phyloP scores from a whole-genome alignment of 2,888 invertebrate genomes.

The Zygaena filipendulae region DNA sequence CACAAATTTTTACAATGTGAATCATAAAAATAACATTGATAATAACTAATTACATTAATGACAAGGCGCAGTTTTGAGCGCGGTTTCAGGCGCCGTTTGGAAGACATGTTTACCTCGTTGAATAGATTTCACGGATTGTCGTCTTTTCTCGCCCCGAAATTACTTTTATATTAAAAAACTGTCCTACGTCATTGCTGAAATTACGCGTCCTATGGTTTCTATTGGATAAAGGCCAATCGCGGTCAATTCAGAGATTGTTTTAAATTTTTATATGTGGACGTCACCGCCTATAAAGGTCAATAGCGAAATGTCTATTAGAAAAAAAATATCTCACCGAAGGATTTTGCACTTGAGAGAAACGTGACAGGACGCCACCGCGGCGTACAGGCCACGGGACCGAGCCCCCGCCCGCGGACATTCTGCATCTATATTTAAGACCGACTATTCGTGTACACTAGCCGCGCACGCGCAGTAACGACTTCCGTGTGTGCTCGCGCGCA shows the following conservation, averaged over 20 bases:
- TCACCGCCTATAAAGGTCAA: conserved; percentile 39
- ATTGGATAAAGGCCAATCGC: conserved; percentile 65
- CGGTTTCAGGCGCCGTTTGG: conserved; percentile 36
- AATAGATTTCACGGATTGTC: conserved; percentile 30
- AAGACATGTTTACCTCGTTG: conserved; percentile 48
- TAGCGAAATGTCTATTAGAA: conserved; percentile 28
- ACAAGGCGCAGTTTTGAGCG: conserved; percentile 57
- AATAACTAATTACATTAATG: conserved; percentile 56
- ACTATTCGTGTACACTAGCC: conserved; percentile 60
- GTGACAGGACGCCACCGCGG: conserved; percentile 68
- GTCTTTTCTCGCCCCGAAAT: conserved; percentile 40
- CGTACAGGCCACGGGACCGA: conserved; percentile 81
- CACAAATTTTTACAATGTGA: conserved; percentile 33
- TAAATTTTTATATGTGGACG: conserved; percentile 50
- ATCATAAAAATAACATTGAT: conserved; percentile 47
- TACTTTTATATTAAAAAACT: conserved; percentile 51
- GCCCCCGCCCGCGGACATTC: conserved; percentile 65
- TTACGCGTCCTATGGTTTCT: conserved; percentile 44
- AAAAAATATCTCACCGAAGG: conserved; percentile 56
- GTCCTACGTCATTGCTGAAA: conserved; percentile 45
- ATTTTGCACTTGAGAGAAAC: conserved; percentile 48
- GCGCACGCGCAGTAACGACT: conserved; percentile 62
- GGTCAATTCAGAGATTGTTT: conserved; percentile 48
- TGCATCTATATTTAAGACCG: conserved; percentile 58
- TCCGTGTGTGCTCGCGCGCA: conserved; percentile 64